Evolutionary conservation across 2,888 invertebrate genomes (phyloP).

Genomic region (Prosapia bicincta): DNA sequence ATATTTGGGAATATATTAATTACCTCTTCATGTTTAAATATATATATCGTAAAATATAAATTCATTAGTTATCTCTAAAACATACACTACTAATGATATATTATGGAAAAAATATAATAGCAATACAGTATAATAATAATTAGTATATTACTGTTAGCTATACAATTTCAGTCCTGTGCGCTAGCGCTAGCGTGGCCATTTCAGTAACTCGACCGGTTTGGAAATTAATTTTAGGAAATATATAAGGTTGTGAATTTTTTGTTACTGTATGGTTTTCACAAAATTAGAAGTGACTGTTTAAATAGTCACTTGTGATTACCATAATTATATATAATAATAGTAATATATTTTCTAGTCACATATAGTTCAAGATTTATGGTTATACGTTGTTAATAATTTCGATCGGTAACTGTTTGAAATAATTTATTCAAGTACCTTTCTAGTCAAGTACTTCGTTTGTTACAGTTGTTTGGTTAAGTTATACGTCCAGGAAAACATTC

Average conservation of each 20-base stretch:
- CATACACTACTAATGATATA: too few species aligned
- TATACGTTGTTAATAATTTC: not conserved
- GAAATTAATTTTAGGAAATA: not conserved
- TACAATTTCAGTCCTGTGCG: not conserved
- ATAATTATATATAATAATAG: not conserved
- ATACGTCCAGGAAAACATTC: not conserved
- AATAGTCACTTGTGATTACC: not conserved
- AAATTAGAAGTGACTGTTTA: not conserved
- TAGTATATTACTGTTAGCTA: too few species aligned
- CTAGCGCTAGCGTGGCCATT: not conserved
- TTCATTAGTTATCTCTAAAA: too few species aligned
- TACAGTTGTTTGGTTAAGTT: not conserved
- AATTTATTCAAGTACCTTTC: not conserved
- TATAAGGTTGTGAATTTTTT: not conserved
- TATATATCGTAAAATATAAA: too few species aligned
- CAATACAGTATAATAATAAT: too few species aligned
- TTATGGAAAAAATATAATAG: too few species aligned
- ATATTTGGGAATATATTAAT: too few species aligned
- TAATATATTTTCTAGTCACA: not conserved
- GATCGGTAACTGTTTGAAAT: not conserved
- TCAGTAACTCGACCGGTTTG: not conserved
- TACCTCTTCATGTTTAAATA: too few species aligned
- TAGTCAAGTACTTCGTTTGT: not conserved
- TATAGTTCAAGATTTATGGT: not conserved
- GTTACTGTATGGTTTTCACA: not conserved